Percentiles rank a stretch among this genome's conserved stretches.
These are phyloP conservation scores for Ptiloglossa arizonensis DNA, from an alignment of 1,140 invertebrate genomes.

Conservation along the genomic window DNA sequence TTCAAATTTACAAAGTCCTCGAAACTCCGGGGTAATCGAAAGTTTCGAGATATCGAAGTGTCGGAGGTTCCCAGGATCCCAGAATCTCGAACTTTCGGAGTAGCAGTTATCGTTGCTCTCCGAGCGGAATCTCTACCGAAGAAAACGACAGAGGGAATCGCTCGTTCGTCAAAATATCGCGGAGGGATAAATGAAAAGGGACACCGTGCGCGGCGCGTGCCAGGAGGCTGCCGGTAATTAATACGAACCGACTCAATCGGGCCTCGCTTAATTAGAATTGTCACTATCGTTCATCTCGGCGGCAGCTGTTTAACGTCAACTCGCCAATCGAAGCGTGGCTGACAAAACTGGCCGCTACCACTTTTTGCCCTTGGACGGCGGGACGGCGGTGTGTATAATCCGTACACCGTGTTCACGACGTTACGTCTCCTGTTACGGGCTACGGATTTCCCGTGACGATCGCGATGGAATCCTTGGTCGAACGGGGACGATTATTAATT, in stretches of 20 bases:
- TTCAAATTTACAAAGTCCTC: too few species aligned
- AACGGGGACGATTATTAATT: constrained; percentile 36
- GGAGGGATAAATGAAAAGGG: neutral
- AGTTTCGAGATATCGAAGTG: too few species aligned
- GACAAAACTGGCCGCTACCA: constrained; percentile 51
- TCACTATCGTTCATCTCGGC: constrained; percentile 50
- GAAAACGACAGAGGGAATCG: neutral
- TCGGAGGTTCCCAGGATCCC: too few species aligned
- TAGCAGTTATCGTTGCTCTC: too few species aligned
- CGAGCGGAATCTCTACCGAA: too few species aligned
- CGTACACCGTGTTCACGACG: constrained; percentile 13
- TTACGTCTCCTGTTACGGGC: constrained; percentile 33
- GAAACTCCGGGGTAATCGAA: too few species aligned
- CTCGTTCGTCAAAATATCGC: neutral
- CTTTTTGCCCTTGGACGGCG: constrained; percentile 36
- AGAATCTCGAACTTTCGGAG: too few species aligned
- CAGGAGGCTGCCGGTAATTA: constrained; percentile 25
- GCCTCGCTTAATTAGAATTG: constrained; percentile 53
- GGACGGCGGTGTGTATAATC: constrained; percentile 29
- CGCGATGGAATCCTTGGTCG: neutral
- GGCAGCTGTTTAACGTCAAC: constrained; percentile 53
- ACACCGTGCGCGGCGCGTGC: constrained; percentile 3
- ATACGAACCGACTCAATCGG: constrained; percentile 38
- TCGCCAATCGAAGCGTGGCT: constrained; percentile 43
- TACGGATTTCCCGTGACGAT: constrained; percentile 31